These are phyloP conservation scores for Rousettus madagascariensis DNA, from an alignment of 2,797 vertebrate species.

Conservation along the genomic window DNA sequence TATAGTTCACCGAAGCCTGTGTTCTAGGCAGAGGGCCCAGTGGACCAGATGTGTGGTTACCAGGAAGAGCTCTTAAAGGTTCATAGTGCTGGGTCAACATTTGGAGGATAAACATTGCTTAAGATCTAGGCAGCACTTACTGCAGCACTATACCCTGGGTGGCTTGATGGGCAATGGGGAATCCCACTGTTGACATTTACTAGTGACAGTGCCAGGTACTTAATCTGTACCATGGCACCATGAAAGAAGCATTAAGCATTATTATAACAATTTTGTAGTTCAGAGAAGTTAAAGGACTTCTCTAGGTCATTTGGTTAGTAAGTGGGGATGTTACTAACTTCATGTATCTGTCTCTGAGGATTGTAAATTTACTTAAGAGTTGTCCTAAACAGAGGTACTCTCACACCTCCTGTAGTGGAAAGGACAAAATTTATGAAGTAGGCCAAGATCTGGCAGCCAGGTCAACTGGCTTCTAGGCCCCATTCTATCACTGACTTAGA, in stretches of 20 bases:
- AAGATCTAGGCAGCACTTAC: not conserved
- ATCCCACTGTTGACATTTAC: not conserved
- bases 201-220: not conserved
- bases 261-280: not conserved
- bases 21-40: not conserved
- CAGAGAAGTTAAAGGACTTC: not conserved
- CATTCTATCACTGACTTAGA: not conserved
- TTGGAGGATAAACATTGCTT: not conserved
- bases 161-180: not conserved
- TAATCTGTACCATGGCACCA: too few relatives aligned
- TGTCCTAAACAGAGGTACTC: not conserved
- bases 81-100: not conserved
- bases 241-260: not conserved
- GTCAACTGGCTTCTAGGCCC: not conserved
- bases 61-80: not conserved
- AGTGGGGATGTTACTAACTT: not conserved
- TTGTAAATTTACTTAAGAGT: not conserved
- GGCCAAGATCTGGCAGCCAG: not conserved
- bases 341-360: not conserved
- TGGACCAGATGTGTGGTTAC: not conserved
- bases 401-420: not conserved
- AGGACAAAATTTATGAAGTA: not conserved
- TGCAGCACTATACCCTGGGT: not conserved
- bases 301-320: not conserved
- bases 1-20: not conserved